Conservation (phyloP, 1,140 invertebrate genomes). For the Ips nitidus region DNA sequence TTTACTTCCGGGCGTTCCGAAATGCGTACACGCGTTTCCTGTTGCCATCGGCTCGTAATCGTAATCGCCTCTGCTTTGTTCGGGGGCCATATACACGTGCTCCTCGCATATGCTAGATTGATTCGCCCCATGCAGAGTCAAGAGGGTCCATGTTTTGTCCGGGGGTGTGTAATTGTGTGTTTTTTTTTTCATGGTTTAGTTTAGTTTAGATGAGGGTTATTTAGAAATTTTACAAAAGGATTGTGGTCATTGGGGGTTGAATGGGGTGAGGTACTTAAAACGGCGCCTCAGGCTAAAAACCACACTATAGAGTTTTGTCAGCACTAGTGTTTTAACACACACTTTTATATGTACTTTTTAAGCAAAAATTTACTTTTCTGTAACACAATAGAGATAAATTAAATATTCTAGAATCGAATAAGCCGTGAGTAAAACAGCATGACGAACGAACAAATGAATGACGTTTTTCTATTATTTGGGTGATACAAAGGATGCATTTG, state of each 20-base stretch:
- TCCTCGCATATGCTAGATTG: constrained; percentile 26
- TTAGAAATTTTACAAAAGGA: not conserved
- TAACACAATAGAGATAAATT: too few species aligned
- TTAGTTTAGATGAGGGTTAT: constrained; percentile 15
- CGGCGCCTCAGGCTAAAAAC: too few species aligned
- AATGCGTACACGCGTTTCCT: constrained; percentile 20
- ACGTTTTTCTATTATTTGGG: too few species aligned
- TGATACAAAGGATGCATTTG: too few species aligned
- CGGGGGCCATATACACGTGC: constrained; percentile 5
- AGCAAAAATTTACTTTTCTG: too few species aligned
- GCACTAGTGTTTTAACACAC: too few species aligned
- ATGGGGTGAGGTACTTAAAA: not conserved
- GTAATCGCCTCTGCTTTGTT: constrained; percentile 24
- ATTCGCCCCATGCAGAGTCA: constrained; percentile 29
- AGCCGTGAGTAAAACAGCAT: too few species aligned
- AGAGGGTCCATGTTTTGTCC: constrained; percentile 21
- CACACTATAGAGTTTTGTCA: too few species aligned
- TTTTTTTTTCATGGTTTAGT: constrained; percentile 16
- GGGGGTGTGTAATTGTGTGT: constrained; percentile 28
- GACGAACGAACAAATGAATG: too few species aligned
- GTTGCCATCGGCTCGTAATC: constrained; percentile 14
- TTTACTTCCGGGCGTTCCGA: constrained; percentile 18
- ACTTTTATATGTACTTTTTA: too few species aligned
- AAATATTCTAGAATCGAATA: too few species aligned
- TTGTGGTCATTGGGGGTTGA: not conserved